Conservation (phyloP, 2,113 vertebrate genomes). For the Phalacrocorax brasilianus region DNA sequence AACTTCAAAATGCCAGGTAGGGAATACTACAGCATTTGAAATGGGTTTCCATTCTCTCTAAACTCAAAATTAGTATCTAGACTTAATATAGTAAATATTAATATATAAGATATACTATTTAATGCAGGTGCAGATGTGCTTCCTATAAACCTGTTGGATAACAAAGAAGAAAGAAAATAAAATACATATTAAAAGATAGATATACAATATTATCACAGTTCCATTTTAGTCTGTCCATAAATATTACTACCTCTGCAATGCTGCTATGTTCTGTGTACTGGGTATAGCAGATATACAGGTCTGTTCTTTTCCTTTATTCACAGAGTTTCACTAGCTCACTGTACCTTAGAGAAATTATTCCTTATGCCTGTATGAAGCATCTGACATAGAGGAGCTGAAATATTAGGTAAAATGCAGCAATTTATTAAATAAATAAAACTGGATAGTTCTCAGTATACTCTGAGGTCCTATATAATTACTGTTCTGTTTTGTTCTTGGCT, state of each 20-base stretch:
- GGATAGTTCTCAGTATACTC: background rate
- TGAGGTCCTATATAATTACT: background rate
- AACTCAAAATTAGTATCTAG: background rate
- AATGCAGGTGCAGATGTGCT: background rate
- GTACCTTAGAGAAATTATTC: background rate
- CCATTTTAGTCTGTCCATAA: background rate
- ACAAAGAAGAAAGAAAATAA: background rate
- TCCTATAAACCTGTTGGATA: background rate
- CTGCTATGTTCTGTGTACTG: background rate
- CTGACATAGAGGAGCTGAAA: background rate
- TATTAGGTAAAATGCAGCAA: background rate
- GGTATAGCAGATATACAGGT: background rate
- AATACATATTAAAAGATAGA: background rate
- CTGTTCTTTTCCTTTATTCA: background rate
- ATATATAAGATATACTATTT: background rate
- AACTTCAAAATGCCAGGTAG: background rate
- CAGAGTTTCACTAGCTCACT: background rate
- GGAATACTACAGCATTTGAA: background rate
- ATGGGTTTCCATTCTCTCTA: background rate
- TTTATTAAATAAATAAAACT: background rate
- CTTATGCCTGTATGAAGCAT: background rate
- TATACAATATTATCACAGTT: background rate
- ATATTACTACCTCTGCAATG: background rate
- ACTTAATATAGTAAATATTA: background rate
- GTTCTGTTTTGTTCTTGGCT: background rate